These are phyloP conservation scores for Rhipidura dahli DNA, from an alignment of 2,113 vertebrate genomes.

Conservation along the genomic window DNA sequence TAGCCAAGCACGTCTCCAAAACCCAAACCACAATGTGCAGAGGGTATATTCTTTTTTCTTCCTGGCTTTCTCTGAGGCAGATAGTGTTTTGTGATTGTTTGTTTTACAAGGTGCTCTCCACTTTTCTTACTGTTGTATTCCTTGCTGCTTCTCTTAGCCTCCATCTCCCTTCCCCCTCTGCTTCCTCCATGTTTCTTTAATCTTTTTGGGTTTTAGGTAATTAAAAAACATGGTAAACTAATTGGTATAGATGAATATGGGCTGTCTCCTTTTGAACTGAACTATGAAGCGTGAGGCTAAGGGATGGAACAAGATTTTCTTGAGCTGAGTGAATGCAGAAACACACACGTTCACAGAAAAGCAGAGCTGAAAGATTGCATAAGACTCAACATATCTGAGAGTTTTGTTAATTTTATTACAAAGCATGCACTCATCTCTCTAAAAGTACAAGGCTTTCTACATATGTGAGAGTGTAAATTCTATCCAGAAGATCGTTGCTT, in stretches of 20 bases:
- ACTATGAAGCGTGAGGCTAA: neutral
- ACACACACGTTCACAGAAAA: neutral
- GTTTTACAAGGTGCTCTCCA: neutral
- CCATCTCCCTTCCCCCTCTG: neutral
- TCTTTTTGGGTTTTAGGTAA: neutral
- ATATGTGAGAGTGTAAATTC: neutral
- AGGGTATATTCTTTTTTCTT: neutral
- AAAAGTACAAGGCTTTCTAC: neutral
- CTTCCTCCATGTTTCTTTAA: neutral
- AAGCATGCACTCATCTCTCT: neutral
- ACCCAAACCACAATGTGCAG: neutral
- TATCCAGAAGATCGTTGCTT: neutral
- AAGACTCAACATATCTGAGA: neutral
- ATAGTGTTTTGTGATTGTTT: neutral
- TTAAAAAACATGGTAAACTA: fast-evolving
- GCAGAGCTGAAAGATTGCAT: neutral
- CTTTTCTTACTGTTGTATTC: neutral
- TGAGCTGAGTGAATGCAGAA: neutral
- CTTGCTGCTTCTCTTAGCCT: neutral
- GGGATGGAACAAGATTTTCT: neutral
- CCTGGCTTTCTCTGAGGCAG: neutral
- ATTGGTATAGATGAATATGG: neutral
- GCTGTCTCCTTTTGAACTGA: neutral
- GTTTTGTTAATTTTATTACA: neutral
- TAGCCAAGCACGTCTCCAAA: neutral